Base-by-base conservation (phyloP, 2,797 vertebrate species). In the Pipistrellus nathusii region DNA sequence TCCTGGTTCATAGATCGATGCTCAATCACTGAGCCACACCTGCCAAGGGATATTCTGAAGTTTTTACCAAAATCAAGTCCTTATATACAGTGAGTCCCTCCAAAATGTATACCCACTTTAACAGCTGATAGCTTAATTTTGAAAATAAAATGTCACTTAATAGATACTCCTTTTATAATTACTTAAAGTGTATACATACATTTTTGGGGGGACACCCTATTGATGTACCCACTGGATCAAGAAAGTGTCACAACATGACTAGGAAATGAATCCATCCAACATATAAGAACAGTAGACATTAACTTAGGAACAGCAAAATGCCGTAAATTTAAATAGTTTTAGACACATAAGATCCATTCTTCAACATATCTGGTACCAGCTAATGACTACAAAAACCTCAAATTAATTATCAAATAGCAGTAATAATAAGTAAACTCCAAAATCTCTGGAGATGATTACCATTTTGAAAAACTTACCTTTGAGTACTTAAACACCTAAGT, bases 401-500 rank as follows among this genome's bases (percentile, higher is more conserved):
- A 92, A 53, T 80, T 93, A 95, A 90, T 51, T 46, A 91, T 84
- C 78, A 92, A 89, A 81, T 3, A 93, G 78, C 46, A 95, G 41
- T 55, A 68, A 93, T 0, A 91, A 48, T 27, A 68, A 30, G 20
- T 57, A 90, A 90, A 88, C 25, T 76, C 18, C 18, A 48, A 95
- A 93, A 76, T 59, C 21, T 84, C 38, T 86, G 20, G 62, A 35
- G 9, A 91, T 15, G 95, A 48, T 89, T 71, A 75, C 18, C 55
- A 84, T 66, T 92, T 82, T 90, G 87, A 89, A 96, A 96, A 94
- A 98, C 99, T 97, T 97, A 99, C 99, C 99, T 99, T 99, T 99
- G 99, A 99, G 98, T 99, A 99, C 98, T 99, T 98, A 99, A 98
- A 99, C 98, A 98, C 98, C 98, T 98, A 98, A 98, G 98, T 98